Base-by-base conservation (phyloP, 2,888 invertebrate species). In the Spodoptera exigua region DNA sequence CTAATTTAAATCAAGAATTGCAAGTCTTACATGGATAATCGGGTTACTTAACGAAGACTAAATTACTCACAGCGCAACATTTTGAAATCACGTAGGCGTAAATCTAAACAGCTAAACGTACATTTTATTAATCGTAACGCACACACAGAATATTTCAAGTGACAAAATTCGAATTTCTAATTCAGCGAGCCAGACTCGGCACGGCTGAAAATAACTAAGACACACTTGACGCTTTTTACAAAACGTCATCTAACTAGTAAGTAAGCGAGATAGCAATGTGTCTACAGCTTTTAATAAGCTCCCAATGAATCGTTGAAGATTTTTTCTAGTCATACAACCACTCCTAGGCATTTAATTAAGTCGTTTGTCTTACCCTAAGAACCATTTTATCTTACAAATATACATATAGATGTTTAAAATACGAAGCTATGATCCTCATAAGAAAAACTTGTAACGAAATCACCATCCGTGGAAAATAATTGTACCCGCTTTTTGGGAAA, bases 271-370 rank as follows among this genome's bases (percentile, higher is more conserved):
- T 45, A 62, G 61, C 52, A 54, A 68, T 56, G 57, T 56, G 58
- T 74, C 64, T 65, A 66, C 63, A 65, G 67, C 65, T 78, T 82
- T 78, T 81, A 82, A 84, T 80, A 81, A 80, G 68, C 74, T 74
- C 70, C 46, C 78, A 79, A 81, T 77, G 76, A 72, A 73, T 77
- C 60, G 70, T 61, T 61, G 53, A 61, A 59, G 57, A 66, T 72
- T 66, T 65, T 68, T 64, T 60, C 56, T 46, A 52, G 47, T 17
- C 47, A 0, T 39, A 40, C 35, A 13, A 18, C 47, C 11, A 27
- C 13, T 51, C 13, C 35, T 48, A 45, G 58, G 49, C 51, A 59
- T 56, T 60, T 58, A 44, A 64, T 64, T 43, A 64, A 60, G 14
- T 17, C 51, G 51, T 70, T 67, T 46, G 18, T 59, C 46, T 63